A percentile compares a stretch with the other conserved stretches of the same genome.
These are phyloP conservation scores for Esox niger DNA, from an alignment of 2,113 vertebrate genomes.

Conservation along the genomic window DNA sequence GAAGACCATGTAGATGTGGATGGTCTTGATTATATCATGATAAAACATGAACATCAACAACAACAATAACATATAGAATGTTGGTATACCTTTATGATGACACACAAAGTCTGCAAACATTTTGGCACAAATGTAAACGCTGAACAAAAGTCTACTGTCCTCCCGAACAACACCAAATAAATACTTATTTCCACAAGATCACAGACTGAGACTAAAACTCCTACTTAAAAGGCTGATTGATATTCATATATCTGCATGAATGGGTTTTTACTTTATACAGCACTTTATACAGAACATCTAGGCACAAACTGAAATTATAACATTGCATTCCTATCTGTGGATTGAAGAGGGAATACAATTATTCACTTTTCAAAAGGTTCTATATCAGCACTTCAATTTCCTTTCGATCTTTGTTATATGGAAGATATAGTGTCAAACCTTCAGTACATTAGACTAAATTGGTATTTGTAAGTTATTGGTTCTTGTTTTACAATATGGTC, in stretches of 20 bases:
- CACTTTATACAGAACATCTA: conserved; percentile 71
- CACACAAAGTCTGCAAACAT: conserved; percentile 66
- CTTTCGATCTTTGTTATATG: conserved; percentile 7
- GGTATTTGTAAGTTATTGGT: conserved; percentile 3
- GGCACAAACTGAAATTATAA: conserved; percentile 64
- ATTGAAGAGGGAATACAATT: conserved; percentile 40
- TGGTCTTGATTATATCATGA: conserved; percentile 50
- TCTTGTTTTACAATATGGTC: neutral
- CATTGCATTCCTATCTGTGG: conserved; percentile 46
- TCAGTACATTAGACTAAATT: neutral
- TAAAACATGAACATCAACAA: conserved; percentile 38
- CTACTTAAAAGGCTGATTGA: conserved; percentile 61
- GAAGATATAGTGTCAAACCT: neutral
- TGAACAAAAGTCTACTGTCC: conserved; percentile 48
- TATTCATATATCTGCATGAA: conserved; percentile 61
- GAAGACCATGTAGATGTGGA: conserved; percentile 30
- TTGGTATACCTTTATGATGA: conserved; percentile 56
- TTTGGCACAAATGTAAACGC: conserved; percentile 78
- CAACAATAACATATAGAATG: conserved; percentile 48
- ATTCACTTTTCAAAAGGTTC: conserved; percentile 10
- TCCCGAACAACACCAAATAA: conserved; percentile 57
- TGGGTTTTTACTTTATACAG: conserved; percentile 60
- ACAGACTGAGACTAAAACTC: conserved; percentile 65
- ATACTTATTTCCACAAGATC: conserved; percentile 63
- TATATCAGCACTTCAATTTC: conserved; percentile 7